A percentile compares a stretch with the other conserved stretches of the same genome.
Conservation (phyloP, 2,888 invertebrate genomes). For the Anthophora plumipes region DNA sequence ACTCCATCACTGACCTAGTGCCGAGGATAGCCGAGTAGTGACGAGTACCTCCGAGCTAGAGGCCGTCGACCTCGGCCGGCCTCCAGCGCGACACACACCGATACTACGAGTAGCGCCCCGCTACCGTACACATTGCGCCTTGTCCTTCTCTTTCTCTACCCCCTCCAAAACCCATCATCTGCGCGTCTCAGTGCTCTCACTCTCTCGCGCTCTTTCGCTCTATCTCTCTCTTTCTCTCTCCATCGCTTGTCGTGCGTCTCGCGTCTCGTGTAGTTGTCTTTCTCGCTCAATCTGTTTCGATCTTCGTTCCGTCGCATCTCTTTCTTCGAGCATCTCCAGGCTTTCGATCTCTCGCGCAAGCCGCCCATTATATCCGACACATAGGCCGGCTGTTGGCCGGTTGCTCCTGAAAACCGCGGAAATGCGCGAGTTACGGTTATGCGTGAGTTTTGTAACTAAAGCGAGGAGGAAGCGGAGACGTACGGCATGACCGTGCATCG, state of each 20-base stretch:
- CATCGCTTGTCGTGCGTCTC: neutral
- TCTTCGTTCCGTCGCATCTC: slow-evolving; percentile 28
- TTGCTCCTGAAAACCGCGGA: slow-evolving; percentile 50
- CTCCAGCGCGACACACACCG: slow-evolving; percentile 77
- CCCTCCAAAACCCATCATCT: neutral
- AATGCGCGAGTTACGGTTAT: slow-evolving; percentile 29
- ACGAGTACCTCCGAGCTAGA: slow-evolving; percentile 74
- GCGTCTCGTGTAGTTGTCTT: neutral
- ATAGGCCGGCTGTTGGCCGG: neutral
- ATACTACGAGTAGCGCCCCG: slow-evolving; percentile 70
- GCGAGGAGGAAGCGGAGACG: neutral
- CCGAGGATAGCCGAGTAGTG: slow-evolving; percentile 79
- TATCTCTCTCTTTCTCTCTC: slow-evolving; percentile 25
- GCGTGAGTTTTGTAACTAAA: slow-evolving; percentile 32
- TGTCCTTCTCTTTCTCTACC: slow-evolving; percentile 64
- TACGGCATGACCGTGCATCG: neutral
- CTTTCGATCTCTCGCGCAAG: slow-evolving; percentile 38
- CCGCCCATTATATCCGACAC: slow-evolving; percentile 24
- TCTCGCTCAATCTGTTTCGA: slow-evolving; percentile 28
- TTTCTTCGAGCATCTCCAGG: slow-evolving; percentile 34
- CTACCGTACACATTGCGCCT: slow-evolving; percentile 68
- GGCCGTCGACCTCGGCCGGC: slow-evolving; percentile 81
- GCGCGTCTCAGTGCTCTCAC: slow-evolving; percentile 40
- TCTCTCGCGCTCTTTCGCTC: slow-evolving; percentile 53
- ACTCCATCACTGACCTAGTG: slow-evolving; percentile 85